Percentiles rank a stretch among this genome's conserved stretches.
Evolutionary conservation across 2,888 invertebrate genomes (phyloP).

Genomic region (Harpalus rubripes): DNA sequence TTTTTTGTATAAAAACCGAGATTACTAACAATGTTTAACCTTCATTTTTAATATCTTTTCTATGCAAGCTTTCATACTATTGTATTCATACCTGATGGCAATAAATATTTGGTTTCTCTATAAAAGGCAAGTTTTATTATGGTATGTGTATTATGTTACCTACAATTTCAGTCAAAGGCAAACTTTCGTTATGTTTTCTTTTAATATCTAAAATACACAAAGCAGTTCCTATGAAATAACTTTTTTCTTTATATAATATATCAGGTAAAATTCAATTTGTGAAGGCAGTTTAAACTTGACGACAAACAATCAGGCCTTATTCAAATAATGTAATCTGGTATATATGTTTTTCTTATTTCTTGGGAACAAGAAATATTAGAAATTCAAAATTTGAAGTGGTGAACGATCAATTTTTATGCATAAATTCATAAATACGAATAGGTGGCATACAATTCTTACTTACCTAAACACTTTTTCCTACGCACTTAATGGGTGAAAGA

Average conservation of each 20-base stretch:
- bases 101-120: constrained; percentile 18
- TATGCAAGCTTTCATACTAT: background rate
- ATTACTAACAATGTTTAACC: background rate
- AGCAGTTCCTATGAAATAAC: constrained; percentile 1
- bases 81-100: background rate
- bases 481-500: too few species aligned
- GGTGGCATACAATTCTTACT: too few species aligned
- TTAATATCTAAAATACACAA: constrained; percentile 33
- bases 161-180: constrained; percentile 15
- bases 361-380: too few species aligned
- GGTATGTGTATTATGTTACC: constrained; percentile 6
- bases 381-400: too few species aligned
- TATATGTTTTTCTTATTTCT: background rate
- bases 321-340: background rate
- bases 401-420: too few species aligned
- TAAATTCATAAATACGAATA: too few species aligned
- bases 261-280: constrained; percentile 34
- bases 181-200: constrained; percentile 11
- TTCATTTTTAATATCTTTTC: background rate
- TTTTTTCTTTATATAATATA: constrained; percentile 16
- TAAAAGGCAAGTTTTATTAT: constrained; percentile 21
- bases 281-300: background rate
- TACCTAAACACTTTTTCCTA: too few species aligned
- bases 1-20: too few species aligned
- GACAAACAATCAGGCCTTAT: constrained; percentile 4